Evolutionary conservation across 1,140 invertebrate species (phyloP).

Genomic region (Radopholus similis): DNA sequence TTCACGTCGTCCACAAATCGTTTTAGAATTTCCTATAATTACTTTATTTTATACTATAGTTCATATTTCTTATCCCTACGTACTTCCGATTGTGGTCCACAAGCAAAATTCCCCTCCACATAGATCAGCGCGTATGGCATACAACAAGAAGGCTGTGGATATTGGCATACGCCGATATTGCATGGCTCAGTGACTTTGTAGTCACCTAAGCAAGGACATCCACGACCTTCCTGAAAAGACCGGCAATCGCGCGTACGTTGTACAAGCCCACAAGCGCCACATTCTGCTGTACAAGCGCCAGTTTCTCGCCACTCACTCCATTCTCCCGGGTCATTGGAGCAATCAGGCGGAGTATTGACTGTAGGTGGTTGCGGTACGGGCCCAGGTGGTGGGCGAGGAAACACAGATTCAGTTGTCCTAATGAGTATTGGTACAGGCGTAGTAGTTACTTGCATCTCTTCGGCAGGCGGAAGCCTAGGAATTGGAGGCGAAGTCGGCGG

Average conservation of each 20-base stretch:
- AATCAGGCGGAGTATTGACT: neutral
- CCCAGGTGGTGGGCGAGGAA: neutral
- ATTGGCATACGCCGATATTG: slow-evolving; percentile 42
- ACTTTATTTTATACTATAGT: too few species aligned
- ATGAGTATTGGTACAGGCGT: neutral
- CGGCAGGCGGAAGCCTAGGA: neutral
- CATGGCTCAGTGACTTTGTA: slow-evolving; percentile 40
- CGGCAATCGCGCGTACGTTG: slow-evolving; percentile 36
- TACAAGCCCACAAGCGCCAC: slow-evolving; percentile 41
- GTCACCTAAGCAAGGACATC: slow-evolving; percentile 43
- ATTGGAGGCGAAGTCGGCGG: neutral
- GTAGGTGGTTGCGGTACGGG: too few species aligned
- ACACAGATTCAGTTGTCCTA: neutral
- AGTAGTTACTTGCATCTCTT: neutral
- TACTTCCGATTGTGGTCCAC: slow-evolving; percentile 35
- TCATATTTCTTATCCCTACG: too few species aligned
- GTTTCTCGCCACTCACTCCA: slow-evolving; percentile 37
- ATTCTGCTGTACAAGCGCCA: slow-evolving; percentile 28
- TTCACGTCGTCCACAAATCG: slow-evolving; percentile 4
- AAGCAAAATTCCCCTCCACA: slow-evolving; percentile 35
- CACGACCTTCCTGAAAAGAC: slow-evolving; percentile 38
- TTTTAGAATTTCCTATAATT: neutral
- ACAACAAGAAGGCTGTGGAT: slow-evolving; percentile 43
- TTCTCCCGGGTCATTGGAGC: slow-evolving; percentile 7
- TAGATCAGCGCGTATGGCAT: slow-evolving; percentile 42